A percentile compares a stretch with the other conserved stretches of the same genome.
phyloP scores from a whole-genome alignment of 2,888 invertebrate genomes.

The Cheilosia vernalis region DNA sequence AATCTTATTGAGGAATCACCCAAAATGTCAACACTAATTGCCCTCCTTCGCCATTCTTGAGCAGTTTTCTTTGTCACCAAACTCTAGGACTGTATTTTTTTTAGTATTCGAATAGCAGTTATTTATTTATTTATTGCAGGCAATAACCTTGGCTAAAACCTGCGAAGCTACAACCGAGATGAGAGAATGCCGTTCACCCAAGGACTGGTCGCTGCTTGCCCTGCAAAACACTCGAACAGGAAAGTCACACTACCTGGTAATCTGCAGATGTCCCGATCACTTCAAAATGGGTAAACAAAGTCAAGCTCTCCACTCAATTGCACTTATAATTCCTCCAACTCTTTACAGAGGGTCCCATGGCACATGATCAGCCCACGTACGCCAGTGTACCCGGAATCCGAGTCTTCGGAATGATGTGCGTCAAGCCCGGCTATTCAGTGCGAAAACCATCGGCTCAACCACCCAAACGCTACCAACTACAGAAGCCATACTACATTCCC shows the following conservation, averaged over 20 bases:
- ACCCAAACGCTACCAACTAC: constrained; percentile 82
- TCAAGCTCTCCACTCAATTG: background rate
- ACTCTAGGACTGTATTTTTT: no score
- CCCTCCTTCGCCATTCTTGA: no score
- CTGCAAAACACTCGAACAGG: constrained; percentile 96
- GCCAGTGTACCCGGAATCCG: constrained; percentile 96
- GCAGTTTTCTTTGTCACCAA: no score
- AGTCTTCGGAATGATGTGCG: constrained; percentile 97
- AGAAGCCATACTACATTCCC: constrained; percentile 82
- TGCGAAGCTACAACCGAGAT: constrained; percentile 96
- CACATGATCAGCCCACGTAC: constrained; percentile 96
- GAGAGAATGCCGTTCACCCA: constrained; percentile 93
- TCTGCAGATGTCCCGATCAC: constrained; percentile 94
- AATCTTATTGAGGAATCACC: no score
- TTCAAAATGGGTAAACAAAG: constrained; percentile 89
- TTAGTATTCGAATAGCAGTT: background rate
- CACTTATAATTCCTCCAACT: background rate
- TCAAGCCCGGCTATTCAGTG: constrained; percentile 85
- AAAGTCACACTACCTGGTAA: constrained; percentile 96
- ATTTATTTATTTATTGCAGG: constrained; percentile 81
- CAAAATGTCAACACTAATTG: no score
- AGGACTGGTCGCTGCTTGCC: constrained; percentile 96
- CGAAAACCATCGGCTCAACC: constrained; percentile 82
- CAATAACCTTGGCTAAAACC: constrained; percentile 95
- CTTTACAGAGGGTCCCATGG: constrained; percentile 93